These are phyloP conservation scores for Ypsolopha sequella DNA, from an alignment of 2,888 invertebrate species.

Conservation along the genomic window DNA sequence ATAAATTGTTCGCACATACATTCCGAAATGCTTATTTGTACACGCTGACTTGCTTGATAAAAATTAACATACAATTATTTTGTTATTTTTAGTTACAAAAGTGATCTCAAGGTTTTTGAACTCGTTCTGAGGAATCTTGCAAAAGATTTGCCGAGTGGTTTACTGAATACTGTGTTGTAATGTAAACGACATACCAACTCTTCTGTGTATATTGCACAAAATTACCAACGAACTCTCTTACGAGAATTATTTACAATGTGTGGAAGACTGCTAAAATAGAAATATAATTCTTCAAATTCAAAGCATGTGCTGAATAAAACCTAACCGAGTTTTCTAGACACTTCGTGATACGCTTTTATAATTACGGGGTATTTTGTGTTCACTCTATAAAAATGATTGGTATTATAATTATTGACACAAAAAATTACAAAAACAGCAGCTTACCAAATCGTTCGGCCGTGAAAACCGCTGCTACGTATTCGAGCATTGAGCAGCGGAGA, in stretches of 20 bases:
- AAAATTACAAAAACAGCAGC: neutral
- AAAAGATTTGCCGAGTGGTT: slow-evolving; percentile 2
- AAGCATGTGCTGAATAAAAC: neutral
- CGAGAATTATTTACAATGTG: slow-evolving; percentile 1
- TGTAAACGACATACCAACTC: neutral
- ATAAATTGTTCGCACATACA: neutral
- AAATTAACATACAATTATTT: neutral
- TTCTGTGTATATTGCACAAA: slow-evolving; percentile 2
- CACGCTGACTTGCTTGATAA: neutral
- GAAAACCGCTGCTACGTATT: neutral
- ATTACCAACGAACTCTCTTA: slow-evolving; percentile 1
- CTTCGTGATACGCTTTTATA: no score
- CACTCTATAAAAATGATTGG: no score
- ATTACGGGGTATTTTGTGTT: no score
- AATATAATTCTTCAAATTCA: neutral
- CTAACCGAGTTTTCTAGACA: neutral
- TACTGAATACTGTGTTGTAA: slow-evolving; percentile 1
- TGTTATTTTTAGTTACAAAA: neutral
- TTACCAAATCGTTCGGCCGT: neutral
- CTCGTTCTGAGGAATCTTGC: slow-evolving; percentile 3
- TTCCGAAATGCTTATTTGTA: no score
- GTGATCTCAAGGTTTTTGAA: neutral
- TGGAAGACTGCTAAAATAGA: neutral
- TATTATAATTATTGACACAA: neutral
- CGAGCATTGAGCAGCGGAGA: neutral